Conservation (phyloP, 92 coral and sea anemone species). For the Plumapathes pennacea region DNA sequence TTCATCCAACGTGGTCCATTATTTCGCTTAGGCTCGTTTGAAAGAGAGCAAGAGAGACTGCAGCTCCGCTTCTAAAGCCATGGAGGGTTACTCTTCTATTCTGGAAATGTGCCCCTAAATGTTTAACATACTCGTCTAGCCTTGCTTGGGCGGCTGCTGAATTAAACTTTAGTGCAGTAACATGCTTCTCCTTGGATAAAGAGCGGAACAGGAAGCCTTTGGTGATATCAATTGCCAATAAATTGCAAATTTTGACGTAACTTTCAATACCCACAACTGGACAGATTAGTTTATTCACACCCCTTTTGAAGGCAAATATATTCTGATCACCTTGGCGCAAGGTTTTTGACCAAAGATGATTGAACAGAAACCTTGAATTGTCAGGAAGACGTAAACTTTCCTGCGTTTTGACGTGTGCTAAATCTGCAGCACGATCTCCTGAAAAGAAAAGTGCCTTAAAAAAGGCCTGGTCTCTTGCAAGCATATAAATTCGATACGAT, state of each 20-base stretch:
- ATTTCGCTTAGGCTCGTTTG: too few species aligned
- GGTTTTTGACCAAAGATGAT: constrained; percentile 15
- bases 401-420: too few species aligned
- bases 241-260: constrained; percentile 1
- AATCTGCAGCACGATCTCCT: constrained; percentile 24
- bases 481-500: constrained; percentile 6
- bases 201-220: constrained; percentile 36
- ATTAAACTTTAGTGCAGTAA: constrained; percentile 2
- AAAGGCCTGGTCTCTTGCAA: constrained; percentile 12
- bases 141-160: constrained; percentile 38
- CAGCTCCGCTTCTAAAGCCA: constrained; percentile 39
- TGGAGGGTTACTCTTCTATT: constrained; percentile 6
- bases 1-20: too few species aligned
- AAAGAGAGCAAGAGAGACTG: constrained; percentile 22
- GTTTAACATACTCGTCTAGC: constrained; percentile 1
- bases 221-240: constrained; percentile 3
- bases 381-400: constrained; percentile 16
- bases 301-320: constrained; percentile 7
- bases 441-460: constrained; percentile 1
- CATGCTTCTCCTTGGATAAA: not conserved
- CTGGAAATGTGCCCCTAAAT: not conserved
- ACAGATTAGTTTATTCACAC: constrained; percentile 1
- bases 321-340: constrained; percentile 19
- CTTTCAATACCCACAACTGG: constrained; percentile 11
- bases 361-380: constrained; percentile 17